Base-by-base conservation (phyloP, 2,113 vertebrate species). In the Carassius gibelio region DNA sequence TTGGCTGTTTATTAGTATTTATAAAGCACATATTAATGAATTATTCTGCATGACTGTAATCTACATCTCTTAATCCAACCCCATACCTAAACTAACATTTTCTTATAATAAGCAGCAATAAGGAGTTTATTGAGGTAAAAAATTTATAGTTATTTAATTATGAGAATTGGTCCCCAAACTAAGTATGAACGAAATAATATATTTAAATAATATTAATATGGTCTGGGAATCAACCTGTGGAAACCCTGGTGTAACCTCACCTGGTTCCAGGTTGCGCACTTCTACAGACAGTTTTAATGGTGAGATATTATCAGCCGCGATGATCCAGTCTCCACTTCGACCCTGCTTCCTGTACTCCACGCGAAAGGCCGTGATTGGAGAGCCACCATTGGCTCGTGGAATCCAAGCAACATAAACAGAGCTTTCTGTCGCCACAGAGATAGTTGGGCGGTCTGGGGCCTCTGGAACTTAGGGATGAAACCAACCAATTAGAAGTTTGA, bases 401-500 rank as follows among this genome's bases (percentile, higher is more conserved):
- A 99, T 97, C 98, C 98, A 99, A 0, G 97, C 96, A 90, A 99
- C 98, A 0, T 97, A 99, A 21, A 97, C 97, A 0, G 98, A 99
- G 0, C 96, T 98, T 30, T 99, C 97, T 0, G 98, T 98, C 0
- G 96, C 98, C 50, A 94, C 96, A 77, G 97, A 99, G 89, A 99
- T 95, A 0, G 97, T 99, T 6, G 98, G 98, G 0, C 97, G 94
- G 88, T 99, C 98, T 0, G 98, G 98, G 8, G 98, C 98, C 89
- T 99, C 98, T 11, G 97, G 97, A 9, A 99, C 98, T 98, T 91
- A 14, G 71, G 21, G 36, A 72, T n/a, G 61, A 87, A 83, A 72
- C 21, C 50, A 75, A 62, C 5, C 1, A 66, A 72, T 79, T 19
- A 85, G 75, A 55, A 15, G 26, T 50, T 82, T 21, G 3, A 80